phyloP scores from a whole-genome alignment of 2,888 invertebrate species.

The Aphodius granarius region DNA sequence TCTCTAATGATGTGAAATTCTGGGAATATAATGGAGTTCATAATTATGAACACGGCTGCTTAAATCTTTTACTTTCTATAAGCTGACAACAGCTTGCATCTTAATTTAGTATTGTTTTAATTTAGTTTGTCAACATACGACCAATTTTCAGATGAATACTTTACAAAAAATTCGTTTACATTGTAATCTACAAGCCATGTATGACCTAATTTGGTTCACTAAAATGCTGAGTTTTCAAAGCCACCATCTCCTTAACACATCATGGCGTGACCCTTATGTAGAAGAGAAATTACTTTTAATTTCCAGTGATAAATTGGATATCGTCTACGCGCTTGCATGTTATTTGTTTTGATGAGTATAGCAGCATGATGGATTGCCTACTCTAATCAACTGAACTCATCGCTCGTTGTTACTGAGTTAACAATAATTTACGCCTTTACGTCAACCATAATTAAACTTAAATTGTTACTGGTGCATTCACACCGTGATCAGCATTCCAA shows the following conservation, averaged over 20 bases:
- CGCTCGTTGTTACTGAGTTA: not conserved
- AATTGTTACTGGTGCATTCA: not conserved
- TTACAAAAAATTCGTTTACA: too few relatives aligned
- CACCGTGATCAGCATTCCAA: not conserved
- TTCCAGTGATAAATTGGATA: not conserved
- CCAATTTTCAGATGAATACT: too few relatives aligned
- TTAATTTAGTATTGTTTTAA: too few relatives aligned
- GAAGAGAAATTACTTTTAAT: not conserved
- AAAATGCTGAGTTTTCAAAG: not conserved
- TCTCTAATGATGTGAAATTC: not conserved
- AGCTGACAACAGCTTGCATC: too few relatives aligned
- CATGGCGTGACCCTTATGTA: not conserved
- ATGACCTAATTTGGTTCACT: not conserved
- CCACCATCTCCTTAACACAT: not conserved
- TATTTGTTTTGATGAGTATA: not conserved
- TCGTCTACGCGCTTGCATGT: not conserved
- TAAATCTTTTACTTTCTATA: not conserved
- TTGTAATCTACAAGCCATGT: not conserved
- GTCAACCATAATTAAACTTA: not conserved
- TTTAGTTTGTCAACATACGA: too few relatives aligned
- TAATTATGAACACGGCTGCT: not conserved
- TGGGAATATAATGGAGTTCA: not conserved
- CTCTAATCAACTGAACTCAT: not conserved
- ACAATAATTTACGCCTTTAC: not conserved
- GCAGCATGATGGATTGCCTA: not conserved